Base-by-base conservation (phyloP, 2,888 invertebrate species). In the Synergus itoensis region DNA sequence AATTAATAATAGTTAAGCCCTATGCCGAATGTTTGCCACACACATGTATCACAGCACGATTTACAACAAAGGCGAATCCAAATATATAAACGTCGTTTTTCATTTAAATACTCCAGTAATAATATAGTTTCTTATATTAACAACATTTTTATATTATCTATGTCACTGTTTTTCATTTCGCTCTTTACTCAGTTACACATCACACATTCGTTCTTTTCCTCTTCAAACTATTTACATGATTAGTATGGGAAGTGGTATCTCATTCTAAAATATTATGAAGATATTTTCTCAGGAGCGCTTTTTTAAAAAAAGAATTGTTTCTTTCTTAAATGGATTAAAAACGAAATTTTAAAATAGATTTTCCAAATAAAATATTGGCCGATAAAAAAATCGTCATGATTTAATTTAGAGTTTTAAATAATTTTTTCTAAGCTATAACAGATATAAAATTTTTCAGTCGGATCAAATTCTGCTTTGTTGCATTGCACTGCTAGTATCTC, bases 31-130 rank as follows among this genome's bases (percentile, higher is more conserved):
- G 80, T 84, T 82, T 81, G 78, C 82, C 87, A 87, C 83, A 85
- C 88, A 86, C 85, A 85, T 85, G 86, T 91, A 91, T 91, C 91
- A 91, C 91, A 91, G 91, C 88, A 91, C 87, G 88, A 90, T 89
- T 88, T 89, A 88, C 86, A 88, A 90, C 84, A 88, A 89, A 89
- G 84, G 85, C 86, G 85, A 82, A 87, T 86, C 86, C 84, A 86
- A 83, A 84, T 84, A 78, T 82, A 87, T 85, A 86, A 84, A 83
- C 84, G 36, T 48, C 48, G 36, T 82, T 89, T 87, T 85, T 84
- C 83, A 87, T 88, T 89, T 89, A 88, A 90, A 90, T 90, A 89
- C 82, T 87, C 87, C 86, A 85, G 87, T 86, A 88, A 86, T 84
- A 85, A 87, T 84, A 87, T 86, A 86, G 84, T 85, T 84, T 82